phyloP scores from a whole-genome alignment of 2,888 invertebrate species.

The Eilema sororculum region DNA sequence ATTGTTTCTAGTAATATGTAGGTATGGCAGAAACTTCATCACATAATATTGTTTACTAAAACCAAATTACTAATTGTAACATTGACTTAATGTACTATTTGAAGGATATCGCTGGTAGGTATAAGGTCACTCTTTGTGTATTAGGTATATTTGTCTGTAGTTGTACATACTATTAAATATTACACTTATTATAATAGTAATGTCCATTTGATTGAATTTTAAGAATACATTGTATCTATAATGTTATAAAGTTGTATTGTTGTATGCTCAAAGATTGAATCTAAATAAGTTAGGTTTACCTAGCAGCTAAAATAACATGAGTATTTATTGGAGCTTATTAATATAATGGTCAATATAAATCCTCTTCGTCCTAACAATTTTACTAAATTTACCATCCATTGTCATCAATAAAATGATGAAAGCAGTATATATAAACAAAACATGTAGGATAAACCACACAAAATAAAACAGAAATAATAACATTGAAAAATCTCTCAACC shows the following conservation, averaged over 20 bases:
- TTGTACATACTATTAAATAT: too few relatives aligned
- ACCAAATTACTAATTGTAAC: neutral
- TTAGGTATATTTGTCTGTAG: neutral
- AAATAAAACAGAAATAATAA: neutral
- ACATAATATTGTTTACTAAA: neutral
- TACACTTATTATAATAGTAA: too few relatives aligned
- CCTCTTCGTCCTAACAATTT: neutral
- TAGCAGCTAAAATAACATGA: neutral
- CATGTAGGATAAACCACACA: neutral
- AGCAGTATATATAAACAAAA: too few relatives aligned
- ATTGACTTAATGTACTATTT: neutral
- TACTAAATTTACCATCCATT: neutral
- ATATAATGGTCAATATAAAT: neutral
- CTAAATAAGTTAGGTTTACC: neutral
- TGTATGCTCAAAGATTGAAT: too few relatives aligned
- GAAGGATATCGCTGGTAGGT: neutral
- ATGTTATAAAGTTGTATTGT: too few relatives aligned
- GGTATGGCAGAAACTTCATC: neutral
- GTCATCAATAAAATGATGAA: neutral
- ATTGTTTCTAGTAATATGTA: neutral
- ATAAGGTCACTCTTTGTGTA: neutral
- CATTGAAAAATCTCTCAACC: neutral
- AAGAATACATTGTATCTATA: too few relatives aligned
- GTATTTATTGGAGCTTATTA: neutral
- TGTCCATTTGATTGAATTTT: neutral